Base-by-base conservation (phyloP, 2,797 vertebrate species). In the Myotis planiceps region DNA sequence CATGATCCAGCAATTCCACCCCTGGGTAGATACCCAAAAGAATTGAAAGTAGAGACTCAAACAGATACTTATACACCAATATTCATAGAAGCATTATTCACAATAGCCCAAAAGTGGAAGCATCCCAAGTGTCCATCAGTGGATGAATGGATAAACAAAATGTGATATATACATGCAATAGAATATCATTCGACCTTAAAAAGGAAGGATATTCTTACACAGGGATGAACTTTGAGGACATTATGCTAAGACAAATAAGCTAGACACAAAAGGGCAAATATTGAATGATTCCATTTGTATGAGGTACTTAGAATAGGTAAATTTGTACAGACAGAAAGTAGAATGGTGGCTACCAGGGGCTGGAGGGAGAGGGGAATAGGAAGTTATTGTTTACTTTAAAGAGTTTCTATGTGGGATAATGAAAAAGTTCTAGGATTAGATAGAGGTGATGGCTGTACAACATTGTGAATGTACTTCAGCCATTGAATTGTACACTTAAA, bases 171-270 rank as follows among this genome's bases (percentile, higher is more conserved):
- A 37, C 1, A 1, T 34, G 42, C 6, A 34, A 29, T 13, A 47
- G 82, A 92, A 89, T 87, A 95, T 42, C 60, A 81, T 34, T 60
- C 42, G 55, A 71, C 63, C 79, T 94, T 82, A 9, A 86, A 88
- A 96, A 89, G 29, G 53, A 86, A 27, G 12, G 53, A 60, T 23
- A 34, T 49, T 51, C 72, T 78, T 45, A 83, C 6, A n/a, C 45
- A 27, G 42, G 79, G 51, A 69, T 53, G 45, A 88, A 71, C 15
- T 21, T 65, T 51, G 34, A 90, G 37, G 53, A 74, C 32, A 47
- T 32, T 39, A 58, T 74, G 68, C 68, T 85, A 71, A 88, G 39
- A 85, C 47, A 85, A 94, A 76, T 79, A 69, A 92, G 15, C n/a
- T 29, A 84, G 66, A 21, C 14, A 58, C 14, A 65, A 80, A 86